Percentiles rank a stretch among this genome's conserved stretches.
Evolutionary conservation across 2,113 vertebrate species (phyloP).

Genomic region (Eulemur macaco): DNA sequence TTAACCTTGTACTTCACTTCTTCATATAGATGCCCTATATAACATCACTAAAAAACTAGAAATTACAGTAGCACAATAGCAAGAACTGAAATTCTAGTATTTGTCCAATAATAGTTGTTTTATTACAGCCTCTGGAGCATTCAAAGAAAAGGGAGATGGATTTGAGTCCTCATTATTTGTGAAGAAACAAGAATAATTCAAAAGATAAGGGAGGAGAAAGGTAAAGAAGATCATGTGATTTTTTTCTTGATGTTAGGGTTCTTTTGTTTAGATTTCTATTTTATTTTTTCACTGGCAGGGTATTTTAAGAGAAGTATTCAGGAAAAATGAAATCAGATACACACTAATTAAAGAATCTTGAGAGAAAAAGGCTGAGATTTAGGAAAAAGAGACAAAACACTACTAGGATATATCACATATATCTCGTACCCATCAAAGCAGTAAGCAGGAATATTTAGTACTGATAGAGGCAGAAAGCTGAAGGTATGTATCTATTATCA

Average conservation of each 20-base stretch:
- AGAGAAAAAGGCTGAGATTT: background rate
- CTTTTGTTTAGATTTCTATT: background rate
- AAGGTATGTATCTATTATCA: background rate
- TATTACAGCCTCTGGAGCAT: background rate
- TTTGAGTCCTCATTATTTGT: background rate
- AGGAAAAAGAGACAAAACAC: background rate
- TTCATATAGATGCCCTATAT: background rate
- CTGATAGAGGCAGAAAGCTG: background rate
- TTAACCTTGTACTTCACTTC: background rate
- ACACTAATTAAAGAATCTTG: background rate
- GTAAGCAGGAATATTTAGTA: background rate
- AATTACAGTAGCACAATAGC: background rate
- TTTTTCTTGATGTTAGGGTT: background rate
- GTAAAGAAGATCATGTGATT: background rate
- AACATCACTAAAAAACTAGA: background rate
- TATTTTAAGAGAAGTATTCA: background rate
- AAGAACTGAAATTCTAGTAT: background rate
- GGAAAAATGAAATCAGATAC: background rate
- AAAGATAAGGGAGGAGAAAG: background rate
- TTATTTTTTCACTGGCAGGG: background rate
- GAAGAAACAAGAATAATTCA: constrained; percentile 1
- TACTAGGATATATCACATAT: background rate
- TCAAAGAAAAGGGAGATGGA: background rate
- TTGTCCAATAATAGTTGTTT: background rate
- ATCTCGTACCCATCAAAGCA: background rate